Evolutionary conservation across 2,797 vertebrate species (phyloP), one percentile per base, ranked within the genome.

Genomic region (Galago senegalensis): DNA sequence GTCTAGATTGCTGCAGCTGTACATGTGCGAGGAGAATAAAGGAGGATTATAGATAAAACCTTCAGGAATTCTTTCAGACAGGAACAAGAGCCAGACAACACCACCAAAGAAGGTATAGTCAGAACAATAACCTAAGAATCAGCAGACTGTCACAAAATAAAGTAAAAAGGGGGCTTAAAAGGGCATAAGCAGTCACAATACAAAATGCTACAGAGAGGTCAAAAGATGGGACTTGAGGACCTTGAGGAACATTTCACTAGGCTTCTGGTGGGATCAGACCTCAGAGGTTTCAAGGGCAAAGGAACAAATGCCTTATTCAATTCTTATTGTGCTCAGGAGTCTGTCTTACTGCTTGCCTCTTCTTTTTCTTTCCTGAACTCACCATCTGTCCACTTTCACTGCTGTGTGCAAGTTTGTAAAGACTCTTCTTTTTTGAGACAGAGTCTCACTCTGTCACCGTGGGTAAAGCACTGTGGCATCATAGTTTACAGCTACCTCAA

Each of bases 281-380:
- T 73, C 11, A 72, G 21, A 60, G 77, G 49, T 85, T 80, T 91
- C 17, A 81, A 85, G 37, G 63, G 20, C n/a, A 81, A 90, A 43
- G 34, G 49, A 84, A 87, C 27, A 69, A 87, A 91, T 61, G 73
- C 25, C 34, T 27, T 73, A 25, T 92, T 90, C 58, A 87, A 18
- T 82, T 94, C 27, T 12, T 89, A 73, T 73, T 81, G 83, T 83
- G 86, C 72, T 29, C 37, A 6, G 73, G 61, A 61, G 53, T 91
- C 81, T 95, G 88, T 93, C 80, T 96, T 73, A 91, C 31, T 60
- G 69, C 27, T 75, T 94, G 80, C 58, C 11, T 93, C 87, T 70
- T 95, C 43, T 69, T 96, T 77, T 82, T 86, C 89, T 56, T 94
- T 79, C 70, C 46, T 83, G 43, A 92, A 92, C 37, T 84, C 53